A percentile compares a stretch with the other conserved stretches of the same genome.
Evolutionary conservation across 2,888 invertebrate genomes (phyloP).

Genomic region (Heteropelma amictum): DNA sequence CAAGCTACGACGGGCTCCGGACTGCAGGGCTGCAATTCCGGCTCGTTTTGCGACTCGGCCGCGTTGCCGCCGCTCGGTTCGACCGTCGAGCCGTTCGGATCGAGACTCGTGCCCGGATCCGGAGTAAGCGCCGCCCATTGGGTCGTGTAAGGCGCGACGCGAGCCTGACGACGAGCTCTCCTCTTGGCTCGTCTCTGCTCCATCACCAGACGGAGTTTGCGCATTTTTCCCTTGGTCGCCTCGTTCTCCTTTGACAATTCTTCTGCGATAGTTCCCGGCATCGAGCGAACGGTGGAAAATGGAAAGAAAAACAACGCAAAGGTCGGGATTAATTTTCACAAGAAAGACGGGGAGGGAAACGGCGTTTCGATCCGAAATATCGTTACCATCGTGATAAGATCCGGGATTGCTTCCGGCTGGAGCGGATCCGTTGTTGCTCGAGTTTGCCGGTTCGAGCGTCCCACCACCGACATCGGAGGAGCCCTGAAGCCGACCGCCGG

Average conservation of each 20-base stretch:
- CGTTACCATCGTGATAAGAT: slow-evolving; percentile 68
- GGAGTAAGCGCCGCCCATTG: slow-evolving; percentile 77
- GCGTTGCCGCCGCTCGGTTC: slow-evolving; percentile 62
- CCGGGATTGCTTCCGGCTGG: slow-evolving; percentile 55
- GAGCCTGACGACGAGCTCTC: slow-evolving; percentile 86
- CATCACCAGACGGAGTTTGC: slow-evolving; percentile 92
- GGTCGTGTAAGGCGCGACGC: slow-evolving; percentile 84
- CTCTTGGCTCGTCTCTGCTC: slow-evolving; percentile 88
- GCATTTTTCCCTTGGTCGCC: slow-evolving; percentile 91
- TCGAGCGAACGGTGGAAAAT: not conserved
- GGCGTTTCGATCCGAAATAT: too few relatives aligned
- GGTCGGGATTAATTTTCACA: not conserved
- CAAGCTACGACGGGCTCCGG: slow-evolving; percentile 76
- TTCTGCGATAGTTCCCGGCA: slow-evolving; percentile 62
- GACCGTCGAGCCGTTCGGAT: slow-evolving; percentile 63
- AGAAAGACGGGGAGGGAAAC: not conserved
- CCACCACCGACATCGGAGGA: slow-evolving; percentile 52
- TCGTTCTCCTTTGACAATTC: slow-evolving; percentile 85
- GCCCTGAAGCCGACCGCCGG: slow-evolving; percentile 67
- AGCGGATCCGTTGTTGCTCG: slow-evolving; percentile 59
- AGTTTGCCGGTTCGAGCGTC: slow-evolving; percentile 17
- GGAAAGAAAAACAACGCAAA: not conserved
- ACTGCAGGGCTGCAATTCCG: slow-evolving; percentile 74
- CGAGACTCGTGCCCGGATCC: slow-evolving; percentile 75
- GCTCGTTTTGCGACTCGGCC: slow-evolving; percentile 72